A percentile compares a stretch with the other conserved stretches of the same genome.
Conservation (phyloP, 2,113 vertebrate genomes). For the Lepus timidus region DNA sequence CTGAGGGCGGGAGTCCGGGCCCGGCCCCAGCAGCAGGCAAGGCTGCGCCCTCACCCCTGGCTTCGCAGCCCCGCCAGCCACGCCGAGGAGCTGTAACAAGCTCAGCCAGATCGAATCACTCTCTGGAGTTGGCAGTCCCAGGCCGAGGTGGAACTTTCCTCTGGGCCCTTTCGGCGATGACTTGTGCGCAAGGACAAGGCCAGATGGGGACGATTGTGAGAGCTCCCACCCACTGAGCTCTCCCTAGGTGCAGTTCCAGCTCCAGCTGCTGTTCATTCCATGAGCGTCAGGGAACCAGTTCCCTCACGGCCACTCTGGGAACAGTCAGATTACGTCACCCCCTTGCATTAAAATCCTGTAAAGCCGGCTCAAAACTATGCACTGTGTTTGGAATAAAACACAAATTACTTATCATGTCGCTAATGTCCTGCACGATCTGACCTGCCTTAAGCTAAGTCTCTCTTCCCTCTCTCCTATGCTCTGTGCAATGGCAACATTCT, state of each 20-base stretch:
- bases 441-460: background rate
- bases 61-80: background rate
- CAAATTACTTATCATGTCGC: background rate
- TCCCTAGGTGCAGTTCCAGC: background rate
- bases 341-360: background rate
- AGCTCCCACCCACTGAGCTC: rapidly evolving
- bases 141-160: background rate
- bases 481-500: background rate
- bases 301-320: background rate
- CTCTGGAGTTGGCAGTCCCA: background rate
- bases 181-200: background rate
- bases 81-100: background rate
- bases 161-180: background rate
- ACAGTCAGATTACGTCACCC: background rate
- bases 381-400: background rate
- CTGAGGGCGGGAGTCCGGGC: background rate
- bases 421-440: background rate
- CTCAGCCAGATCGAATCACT: rapidly evolving
- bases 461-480: background rate
- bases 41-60: background rate
- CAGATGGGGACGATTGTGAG: rapidly evolving
- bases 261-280: background rate
- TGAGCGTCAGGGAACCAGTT: background rate
- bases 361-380: background rate
- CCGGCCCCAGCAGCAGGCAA: background rate